Conservation (phyloP, 2,113 vertebrate species). For the Podocnemis expansa region DNA sequence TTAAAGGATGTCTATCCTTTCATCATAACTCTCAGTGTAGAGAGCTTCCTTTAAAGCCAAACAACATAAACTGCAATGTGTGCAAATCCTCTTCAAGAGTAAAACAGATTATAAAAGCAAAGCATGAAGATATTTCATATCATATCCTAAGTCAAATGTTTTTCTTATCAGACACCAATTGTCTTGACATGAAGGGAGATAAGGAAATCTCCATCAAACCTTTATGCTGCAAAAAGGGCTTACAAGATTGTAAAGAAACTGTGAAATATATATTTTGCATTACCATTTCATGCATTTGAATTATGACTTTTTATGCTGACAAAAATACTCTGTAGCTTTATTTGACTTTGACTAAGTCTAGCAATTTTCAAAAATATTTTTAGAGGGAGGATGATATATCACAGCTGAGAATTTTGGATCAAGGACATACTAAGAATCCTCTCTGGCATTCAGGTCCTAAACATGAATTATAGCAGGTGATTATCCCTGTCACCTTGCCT, state of each 20-base stretch:
- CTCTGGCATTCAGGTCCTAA: slow-evolving; percentile 86
- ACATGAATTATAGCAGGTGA: slow-evolving; percentile 86
- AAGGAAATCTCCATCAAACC: slow-evolving; percentile 23
- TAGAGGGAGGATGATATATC: neutral
- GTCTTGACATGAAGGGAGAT: slow-evolving; percentile 18
- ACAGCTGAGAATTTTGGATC: slow-evolving; percentile 73
- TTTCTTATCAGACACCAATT: slow-evolving; percentile 9
- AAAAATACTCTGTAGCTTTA: slow-evolving; percentile 3
- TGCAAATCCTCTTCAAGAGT: neutral
- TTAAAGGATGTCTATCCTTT: neutral
- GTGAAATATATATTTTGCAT: slow-evolving; percentile 17
- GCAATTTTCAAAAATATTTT: slow-evolving; percentile 56
- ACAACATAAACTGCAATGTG: neutral
- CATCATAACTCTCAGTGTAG: neutral
- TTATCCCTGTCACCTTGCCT: slow-evolving; percentile 90
- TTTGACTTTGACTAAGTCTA: slow-evolving; percentile 33
- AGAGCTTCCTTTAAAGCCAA: neutral
- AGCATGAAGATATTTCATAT: neutral
- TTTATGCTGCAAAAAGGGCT: slow-evolving; percentile 33
- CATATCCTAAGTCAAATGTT: neutral
- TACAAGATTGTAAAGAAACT: neutral
- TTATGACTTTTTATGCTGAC: slow-evolving; percentile 25
- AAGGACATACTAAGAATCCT: slow-evolving; percentile 79
- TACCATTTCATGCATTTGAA: slow-evolving; percentile 42
- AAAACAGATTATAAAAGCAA: slow-evolving; percentile 7